These are phyloP conservation scores for Paradisaea rubra DNA, from an alignment of 2,113 vertebrate genomes.

Conservation along the genomic window DNA sequence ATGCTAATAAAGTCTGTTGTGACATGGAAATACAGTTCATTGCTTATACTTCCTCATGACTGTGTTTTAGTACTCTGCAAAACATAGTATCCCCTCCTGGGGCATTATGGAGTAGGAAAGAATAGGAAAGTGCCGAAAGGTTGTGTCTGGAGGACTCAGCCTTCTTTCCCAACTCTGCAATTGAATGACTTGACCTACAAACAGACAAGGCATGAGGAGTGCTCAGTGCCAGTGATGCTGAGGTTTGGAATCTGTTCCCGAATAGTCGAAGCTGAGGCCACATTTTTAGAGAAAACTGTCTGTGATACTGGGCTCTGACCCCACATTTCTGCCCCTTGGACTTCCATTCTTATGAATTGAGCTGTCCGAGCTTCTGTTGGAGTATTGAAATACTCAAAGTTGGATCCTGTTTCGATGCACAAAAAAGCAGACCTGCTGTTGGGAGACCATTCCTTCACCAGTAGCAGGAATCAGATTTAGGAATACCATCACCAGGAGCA, in stretches of 20 bases:
- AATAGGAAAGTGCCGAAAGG: background rate
- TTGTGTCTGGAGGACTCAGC: background rate
- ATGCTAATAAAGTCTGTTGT: conserved; percentile 53
- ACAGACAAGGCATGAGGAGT: background rate
- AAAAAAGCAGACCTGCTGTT: background rate
- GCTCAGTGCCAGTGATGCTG: background rate
- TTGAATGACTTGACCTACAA: background rate
- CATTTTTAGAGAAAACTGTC: background rate
- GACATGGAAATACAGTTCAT: conserved; percentile 36
- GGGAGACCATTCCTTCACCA: background rate
- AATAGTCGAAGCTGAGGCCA: background rate
- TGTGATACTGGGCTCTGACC: background rate
- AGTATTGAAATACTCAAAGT: background rate
- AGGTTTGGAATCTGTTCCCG: background rate
- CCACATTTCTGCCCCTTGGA: background rate
- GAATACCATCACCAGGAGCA: background rate
- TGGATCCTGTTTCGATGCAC: background rate
- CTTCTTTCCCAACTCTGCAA: background rate
- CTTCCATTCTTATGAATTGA: background rate
- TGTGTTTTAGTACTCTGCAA: background rate
- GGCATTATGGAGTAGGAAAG: background rate
- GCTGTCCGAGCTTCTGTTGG: background rate
- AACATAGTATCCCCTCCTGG: background rate
- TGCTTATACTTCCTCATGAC: background rate
- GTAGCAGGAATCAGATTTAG: background rate